These are phyloP conservation scores for Heliconius hortense DNA, from an alignment of 2,888 invertebrate species.

Conservation along the genomic window DNA sequence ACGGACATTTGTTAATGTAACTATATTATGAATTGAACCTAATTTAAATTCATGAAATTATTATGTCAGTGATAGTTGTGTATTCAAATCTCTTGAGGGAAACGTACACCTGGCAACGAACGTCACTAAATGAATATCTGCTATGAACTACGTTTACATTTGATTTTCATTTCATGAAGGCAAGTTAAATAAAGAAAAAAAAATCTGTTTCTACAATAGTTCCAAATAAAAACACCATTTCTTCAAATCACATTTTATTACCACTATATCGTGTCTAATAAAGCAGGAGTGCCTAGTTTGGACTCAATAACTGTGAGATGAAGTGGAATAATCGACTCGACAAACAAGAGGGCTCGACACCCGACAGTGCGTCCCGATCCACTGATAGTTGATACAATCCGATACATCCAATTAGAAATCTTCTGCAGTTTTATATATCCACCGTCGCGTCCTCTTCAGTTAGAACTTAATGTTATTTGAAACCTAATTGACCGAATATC, in stretches of 20 bases:
- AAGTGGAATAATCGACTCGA: conserved; percentile 79
- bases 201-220: neutral
- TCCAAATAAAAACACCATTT: neutral
- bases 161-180: neutral
- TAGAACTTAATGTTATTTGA: neutral
- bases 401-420: conserved; percentile 47
- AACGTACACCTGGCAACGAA: neutral
- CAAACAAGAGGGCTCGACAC: conserved; percentile 71
- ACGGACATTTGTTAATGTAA: conserved; percentile 4
- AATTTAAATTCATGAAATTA: neutral
- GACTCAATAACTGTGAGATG: conserved; percentile 75
- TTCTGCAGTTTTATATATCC: conserved; percentile 20
- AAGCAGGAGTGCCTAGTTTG: conserved; percentile 46
- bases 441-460: neutral
- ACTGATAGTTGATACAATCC: conserved; percentile 49
- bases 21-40: neutral
- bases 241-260: neutral
- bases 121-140: neutral
- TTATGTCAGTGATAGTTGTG: neutral
- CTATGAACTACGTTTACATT: no score
- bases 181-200: neutral
- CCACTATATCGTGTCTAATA: conserved; percentile 36
- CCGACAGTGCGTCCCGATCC: conserved; percentile 59
- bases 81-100: neutral
- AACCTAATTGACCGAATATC: neutral